phyloP scores from a whole-genome alignment of 2,888 invertebrate genomes.

The Conchocele bisecta region DNA sequence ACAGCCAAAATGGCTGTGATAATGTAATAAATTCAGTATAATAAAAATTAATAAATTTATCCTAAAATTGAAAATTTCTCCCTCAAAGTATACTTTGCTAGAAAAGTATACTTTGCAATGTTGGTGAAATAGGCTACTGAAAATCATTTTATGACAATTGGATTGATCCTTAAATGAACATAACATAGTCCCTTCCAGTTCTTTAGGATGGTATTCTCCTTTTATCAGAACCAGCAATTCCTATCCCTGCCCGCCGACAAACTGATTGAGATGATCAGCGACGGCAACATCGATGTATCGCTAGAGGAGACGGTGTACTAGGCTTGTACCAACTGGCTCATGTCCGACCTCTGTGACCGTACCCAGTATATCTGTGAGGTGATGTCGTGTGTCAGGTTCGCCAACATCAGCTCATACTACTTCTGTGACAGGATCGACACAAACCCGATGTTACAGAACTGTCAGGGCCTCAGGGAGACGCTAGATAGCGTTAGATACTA shows the following conservation, averaged over 20 bases:
- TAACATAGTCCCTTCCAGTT: too few relatives aligned
- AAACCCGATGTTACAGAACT: slow-evolving; percentile 65
- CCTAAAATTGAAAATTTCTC: too few relatives aligned
- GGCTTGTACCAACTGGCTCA: slow-evolving; percentile 79
- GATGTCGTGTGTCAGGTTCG: slow-evolving; percentile 80
- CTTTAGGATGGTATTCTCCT: too few relatives aligned
- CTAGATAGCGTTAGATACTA: slow-evolving; percentile 76
- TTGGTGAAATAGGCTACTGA: too few relatives aligned
- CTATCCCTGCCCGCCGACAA: slow-evolving; percentile 78
- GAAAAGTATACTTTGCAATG: too few relatives aligned
- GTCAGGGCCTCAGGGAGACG: slow-evolving; percentile 61
- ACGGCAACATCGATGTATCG: slow-evolving; percentile 77
- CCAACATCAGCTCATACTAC: slow-evolving; percentile 80
- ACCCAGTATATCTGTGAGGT: slow-evolving; percentile 64
- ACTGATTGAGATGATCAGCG: slow-evolving; percentile 78
- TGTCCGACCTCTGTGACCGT: slow-evolving; percentile 62
- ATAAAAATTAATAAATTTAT: too few relatives aligned
- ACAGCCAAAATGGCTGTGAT: too few relatives aligned
- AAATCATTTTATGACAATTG: too few relatives aligned
- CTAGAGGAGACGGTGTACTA: slow-evolving; percentile 79
- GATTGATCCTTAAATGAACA: too few relatives aligned
- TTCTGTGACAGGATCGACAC: slow-evolving; percentile 81
- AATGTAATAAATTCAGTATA: too few relatives aligned
- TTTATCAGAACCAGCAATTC: slow-evolving; percentile 79
- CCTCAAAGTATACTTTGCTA: too few relatives aligned